phyloP scores from a whole-genome alignment of 2,888 invertebrate genomes.

The Cataglyphis rosenhaueri region DNA sequence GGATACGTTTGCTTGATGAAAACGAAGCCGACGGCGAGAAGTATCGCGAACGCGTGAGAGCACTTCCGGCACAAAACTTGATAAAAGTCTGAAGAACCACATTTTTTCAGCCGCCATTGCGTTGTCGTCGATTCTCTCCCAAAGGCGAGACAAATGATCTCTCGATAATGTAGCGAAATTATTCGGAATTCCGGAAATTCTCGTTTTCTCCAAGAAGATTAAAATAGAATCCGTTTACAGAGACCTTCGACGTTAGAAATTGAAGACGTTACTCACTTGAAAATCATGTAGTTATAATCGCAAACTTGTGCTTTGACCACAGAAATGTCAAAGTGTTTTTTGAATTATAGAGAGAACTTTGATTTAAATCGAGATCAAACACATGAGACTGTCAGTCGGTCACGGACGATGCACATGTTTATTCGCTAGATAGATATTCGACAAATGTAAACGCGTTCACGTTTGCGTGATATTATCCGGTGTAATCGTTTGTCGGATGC shows the following conservation, averaged over 20 bases:
- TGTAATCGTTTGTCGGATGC: neutral
- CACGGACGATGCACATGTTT: neutral
- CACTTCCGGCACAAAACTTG: neutral
- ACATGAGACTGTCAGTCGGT: neutral
- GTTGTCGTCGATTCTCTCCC: neutral
- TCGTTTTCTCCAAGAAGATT: neutral
- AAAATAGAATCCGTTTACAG: neutral
- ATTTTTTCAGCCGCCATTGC: conserved; percentile 5
- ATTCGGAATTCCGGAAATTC: neutral
- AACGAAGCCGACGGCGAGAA: conserved; percentile 80
- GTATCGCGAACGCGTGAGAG: conserved; percentile 82
- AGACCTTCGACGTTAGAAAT: neutral
- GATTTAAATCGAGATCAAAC: conserved; percentile 1
- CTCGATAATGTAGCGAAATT: conserved; percentile 1
- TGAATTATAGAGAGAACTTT: neutral
- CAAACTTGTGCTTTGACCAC: neutral
- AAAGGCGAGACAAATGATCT: neutral
- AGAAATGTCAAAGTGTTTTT: neutral
- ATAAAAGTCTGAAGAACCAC: neutral
- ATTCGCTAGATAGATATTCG: neutral
- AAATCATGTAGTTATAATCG: neutral
- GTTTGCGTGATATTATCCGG: neutral
- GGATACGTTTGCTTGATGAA: conserved; percentile 94
- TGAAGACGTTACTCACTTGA: neutral
- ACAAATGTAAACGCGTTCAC: neutral